Evolutionary conservation across 2,888 invertebrate species (phyloP), one percentile per base, ranked within the genome.

Genomic region (Andrena dorsata): DNA sequence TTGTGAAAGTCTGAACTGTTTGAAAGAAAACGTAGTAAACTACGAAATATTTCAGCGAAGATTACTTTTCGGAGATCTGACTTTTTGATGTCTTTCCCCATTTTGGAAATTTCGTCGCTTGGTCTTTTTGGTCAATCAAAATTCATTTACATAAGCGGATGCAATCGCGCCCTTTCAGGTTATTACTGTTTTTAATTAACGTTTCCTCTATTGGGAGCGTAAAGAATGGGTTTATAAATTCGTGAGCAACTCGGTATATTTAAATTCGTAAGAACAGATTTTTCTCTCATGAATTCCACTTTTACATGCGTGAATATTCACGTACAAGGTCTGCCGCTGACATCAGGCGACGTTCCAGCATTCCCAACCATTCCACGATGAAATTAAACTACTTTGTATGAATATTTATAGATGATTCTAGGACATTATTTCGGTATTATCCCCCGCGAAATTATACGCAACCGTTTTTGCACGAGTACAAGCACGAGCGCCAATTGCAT

Each of bases 361-460:
- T 49, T 30, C 51, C 49, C 28, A 30, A 61, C 16, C 71, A 61
- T 30, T 71, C 61, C 30, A 49, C 20, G 47, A 71, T 49, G 41
- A 41, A 58, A 70, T 58, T 35, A 47, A 61, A 61, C 47, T 61
- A 28, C 71, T 61, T 65, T 47, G 58, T 47, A 74, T 74, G 56
- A 65, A 65, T 64, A 74, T 65, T 74, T 56, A 64, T 74, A 65
- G 56, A 65, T 58, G 23, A 32, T 23, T 13, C 20, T 26, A 20
- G 73, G n/a, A 47, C 6, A 56, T 58, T 35, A 30, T 28, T 30
- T 28, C 20, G 30, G 8, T 28, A 56, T 65, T 58, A 65, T 30
- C 47, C 56, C 20, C 26, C 63, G 16, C 30, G 58, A 16, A 58
- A 65, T 65, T 74, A 56, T 71, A 35, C 28, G 16, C 41, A 41